Base-by-base conservation (phyloP, 2,888 invertebrate genomes). In the Scaptomyza caliginosa region DNA sequence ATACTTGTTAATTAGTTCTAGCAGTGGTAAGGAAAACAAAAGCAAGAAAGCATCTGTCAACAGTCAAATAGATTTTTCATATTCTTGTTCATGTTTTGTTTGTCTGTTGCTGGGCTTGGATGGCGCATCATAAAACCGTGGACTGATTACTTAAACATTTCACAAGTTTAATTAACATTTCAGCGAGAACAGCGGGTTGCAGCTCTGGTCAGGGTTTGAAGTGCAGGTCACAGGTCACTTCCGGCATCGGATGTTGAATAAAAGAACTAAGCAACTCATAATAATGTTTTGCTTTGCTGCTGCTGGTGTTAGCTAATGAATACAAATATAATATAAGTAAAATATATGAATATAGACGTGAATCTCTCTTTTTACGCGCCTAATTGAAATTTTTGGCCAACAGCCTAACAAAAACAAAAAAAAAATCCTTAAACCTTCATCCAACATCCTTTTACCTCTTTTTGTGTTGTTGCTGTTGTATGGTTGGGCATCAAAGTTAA, bases 81-180 rank as follows among this genome's bases (percentile, higher is more conserved):
- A 16, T 34, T 16, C 13, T 34, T 34, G n/a, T n/a, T 32, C 0
- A 0, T 10, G 2, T 26, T 32, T n/a, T 21, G 40, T 57, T 48
- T 66, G 58, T 39, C 43, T 13, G n/a, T n/a, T n/a, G n/a, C n/a
- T n/a, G n/a, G n/a, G n/a, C n/a, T n/a, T n/a, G n/a, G n/a, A n/a
- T 16, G 42, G 52, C 36, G 40, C 60, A 55, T n/a, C 48, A 63
- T 8, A 42, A 43, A 21, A 23, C 28, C 1, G 38, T 28, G 51
- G 52, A 54, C 51, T 51, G 39, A 26, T 34, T 46, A 58, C 67
- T 73, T 65, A 70, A 72, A 65, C 74, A 77, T 77, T 77, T 71
- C 64, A 74, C 58, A 78, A 79, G 77, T 77, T 80, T 79, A 83
- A 83, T 80, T 80, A 80, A 68, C 80, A 73, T 56, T 60, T 54